Base-by-base conservation (phyloP, 2,113 vertebrate species). In the Maylandia zebra region DNA sequence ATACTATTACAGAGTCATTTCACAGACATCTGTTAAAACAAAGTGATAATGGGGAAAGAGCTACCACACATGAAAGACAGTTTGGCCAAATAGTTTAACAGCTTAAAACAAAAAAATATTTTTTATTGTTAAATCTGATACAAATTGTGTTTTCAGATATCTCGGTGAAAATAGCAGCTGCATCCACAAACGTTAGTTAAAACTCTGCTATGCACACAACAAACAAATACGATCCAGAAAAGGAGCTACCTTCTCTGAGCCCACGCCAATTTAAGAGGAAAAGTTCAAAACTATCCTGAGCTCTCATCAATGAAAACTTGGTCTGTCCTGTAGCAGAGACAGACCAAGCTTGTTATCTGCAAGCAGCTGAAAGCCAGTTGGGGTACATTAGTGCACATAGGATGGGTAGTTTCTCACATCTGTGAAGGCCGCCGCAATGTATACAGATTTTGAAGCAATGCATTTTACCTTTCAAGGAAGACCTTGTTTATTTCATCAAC, bases 371-470 rank as follows among this genome's bases (percentile, higher is more conserved):
- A 64, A 36, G 32, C 32, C 59, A 64, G 17, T 36, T 71, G 66
- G 5, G 66, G 38, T 24, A 43, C 36, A 24, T 71, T 27, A 71
- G 36, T 71, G 66, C 8, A 43, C 7, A 43, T 3, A 14, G n/a
- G 12, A 71, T 11, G 64, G 1, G 6, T 41, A 10, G 36, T 43
- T 71, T 43, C 38, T 71, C 3, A 71, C 66, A 71, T 43, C 38
- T 71, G n/a, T 43, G 5, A 43, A 43, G 36, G 38, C n/a, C 1
- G 7, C 36, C 0, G 4, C 36, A 71, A 3, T 24, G 8, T 71
- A 43, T 22, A 24, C 19, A 6, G 36, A 41, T 43, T 71, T 41
- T 71, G 36, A 11, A 71, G 36, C 36, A 41, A 71, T 41, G n/a
- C 0, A 71, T 71, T 71, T 71, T 14, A 41, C 64, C 64, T 13